Conservation (phyloP, 2,797 vertebrate species). For the Ispidina lecontei region DNA sequence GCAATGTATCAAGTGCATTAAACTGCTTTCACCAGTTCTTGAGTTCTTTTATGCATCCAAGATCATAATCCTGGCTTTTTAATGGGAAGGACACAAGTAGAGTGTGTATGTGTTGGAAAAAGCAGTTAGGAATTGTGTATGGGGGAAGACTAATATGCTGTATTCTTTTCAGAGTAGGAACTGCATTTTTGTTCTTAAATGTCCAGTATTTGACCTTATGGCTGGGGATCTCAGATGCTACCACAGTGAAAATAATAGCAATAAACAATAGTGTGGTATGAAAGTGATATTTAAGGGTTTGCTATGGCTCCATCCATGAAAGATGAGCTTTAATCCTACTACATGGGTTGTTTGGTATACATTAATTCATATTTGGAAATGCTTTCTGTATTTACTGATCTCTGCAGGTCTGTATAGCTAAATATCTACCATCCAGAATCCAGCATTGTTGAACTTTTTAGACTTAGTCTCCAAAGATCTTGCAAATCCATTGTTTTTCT, state of each 20-base stretch:
- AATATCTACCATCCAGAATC: neutral
- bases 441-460: neutral
- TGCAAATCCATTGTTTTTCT: neutral
- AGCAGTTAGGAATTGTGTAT: neutral
- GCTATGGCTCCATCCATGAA: neutral
- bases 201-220: neutral
- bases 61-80: neutral
- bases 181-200: neutral
- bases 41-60: neutral
- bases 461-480: neutral
- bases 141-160: neutral
- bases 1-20: neutral
- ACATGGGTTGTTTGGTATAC: neutral
- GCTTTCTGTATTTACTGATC: neutral
- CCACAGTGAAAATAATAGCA: neutral
- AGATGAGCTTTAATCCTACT: neutral
- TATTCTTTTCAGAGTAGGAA: neutral
- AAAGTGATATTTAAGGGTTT: neutral
- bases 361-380: neutral
- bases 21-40: neutral
- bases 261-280: neutral
- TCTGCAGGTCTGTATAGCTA: neutral
- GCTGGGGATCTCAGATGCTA: neutral
- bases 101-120: neutral
- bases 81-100: neutral